Percentiles rank a stretch among this genome's conserved stretches.
These are phyloP conservation scores for Temnothorax nylanderi DNA, from an alignment of 1,140 invertebrate species.

Conservation along the genomic window DNA sequence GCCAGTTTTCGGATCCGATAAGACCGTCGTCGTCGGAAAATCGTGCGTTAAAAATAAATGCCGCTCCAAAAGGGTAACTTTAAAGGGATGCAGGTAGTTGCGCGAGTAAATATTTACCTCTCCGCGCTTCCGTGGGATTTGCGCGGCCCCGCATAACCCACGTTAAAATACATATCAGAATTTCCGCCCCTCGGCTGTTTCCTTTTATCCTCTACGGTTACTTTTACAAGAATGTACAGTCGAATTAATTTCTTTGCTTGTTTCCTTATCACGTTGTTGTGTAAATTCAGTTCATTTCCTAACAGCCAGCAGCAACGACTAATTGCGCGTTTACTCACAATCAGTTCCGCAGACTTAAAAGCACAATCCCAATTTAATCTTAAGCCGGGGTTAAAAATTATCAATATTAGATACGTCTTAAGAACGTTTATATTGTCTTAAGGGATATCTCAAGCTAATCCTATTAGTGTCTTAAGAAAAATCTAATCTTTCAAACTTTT, in stretches of 20 bases:
- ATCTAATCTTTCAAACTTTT: neutral
- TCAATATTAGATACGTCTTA: constrained; percentile 1
- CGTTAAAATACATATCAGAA: constrained; percentile 59
- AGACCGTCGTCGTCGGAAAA: constrained; percentile 19
- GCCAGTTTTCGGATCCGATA: constrained; percentile 27
- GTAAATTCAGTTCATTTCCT: neutral
- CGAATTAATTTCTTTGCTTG: constrained; percentile 42
- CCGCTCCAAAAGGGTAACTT: constrained; percentile 36
- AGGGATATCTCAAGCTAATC: neutral
- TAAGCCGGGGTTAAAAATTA: neutral
- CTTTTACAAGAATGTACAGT: constrained; percentile 20
- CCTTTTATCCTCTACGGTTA: constrained; percentile 19
- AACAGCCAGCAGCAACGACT: neutral
- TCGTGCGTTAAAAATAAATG: constrained; percentile 49
- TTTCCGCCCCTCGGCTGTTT: constrained; percentile 28
- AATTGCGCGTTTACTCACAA: neutral
- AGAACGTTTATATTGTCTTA: neutral
- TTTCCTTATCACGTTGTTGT: neutral
- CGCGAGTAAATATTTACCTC: constrained; percentile 52
- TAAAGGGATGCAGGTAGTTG: constrained; percentile 50
- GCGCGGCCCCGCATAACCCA: constrained; percentile 32
- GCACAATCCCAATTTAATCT: constrained; percentile 22
- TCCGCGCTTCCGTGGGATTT: constrained; percentile 50
- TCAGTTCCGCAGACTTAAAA: neutral
- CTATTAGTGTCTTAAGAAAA: neutral